Evolutionary conservation across 2,113 vertebrate genomes (phyloP).

Genomic region (Sander lucioperca): DNA sequence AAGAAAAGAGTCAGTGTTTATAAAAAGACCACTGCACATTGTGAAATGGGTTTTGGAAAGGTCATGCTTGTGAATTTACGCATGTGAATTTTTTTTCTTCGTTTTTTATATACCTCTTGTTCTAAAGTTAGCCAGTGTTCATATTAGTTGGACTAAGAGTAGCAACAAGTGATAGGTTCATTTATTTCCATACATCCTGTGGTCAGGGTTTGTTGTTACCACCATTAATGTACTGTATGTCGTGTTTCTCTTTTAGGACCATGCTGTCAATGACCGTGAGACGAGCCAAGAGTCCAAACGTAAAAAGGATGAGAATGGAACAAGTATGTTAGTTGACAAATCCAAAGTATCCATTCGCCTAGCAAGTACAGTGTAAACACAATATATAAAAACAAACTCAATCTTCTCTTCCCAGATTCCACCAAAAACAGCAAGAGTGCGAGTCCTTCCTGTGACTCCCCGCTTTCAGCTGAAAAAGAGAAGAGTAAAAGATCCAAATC

Average conservation of each 20-base stretch:
- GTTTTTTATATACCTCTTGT: neutral
- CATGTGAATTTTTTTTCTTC: neutral
- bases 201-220: neutral
- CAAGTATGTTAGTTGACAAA: conserved; percentile 82
- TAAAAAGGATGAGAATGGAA: conserved; percentile 95
- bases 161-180: neutral
- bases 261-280: conserved; percentile 89
- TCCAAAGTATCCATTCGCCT: neutral
- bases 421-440: conserved; percentile 95
- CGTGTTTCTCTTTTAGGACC: conserved; percentile 83
- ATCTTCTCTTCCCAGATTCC: conserved; percentile 82
- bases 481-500: conserved; percentile 95
- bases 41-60: neutral
- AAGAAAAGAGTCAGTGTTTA: conserved; percentile 78
- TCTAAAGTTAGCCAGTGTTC: neutral
- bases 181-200: neutral
- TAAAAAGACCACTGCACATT: neutral
- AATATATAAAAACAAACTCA: neutral
- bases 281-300: conserved; percentile 90
- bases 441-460: conserved; percentile 95
- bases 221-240: neutral
- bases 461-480: conserved; percentile 92
- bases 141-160: neutral
- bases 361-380: neutral
- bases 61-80: neutral